Evolutionary conservation across 2,888 invertebrate genomes (phyloP), one percentile per base, ranked within the genome.

Genomic region (Cerceris ruficornis): DNA sequence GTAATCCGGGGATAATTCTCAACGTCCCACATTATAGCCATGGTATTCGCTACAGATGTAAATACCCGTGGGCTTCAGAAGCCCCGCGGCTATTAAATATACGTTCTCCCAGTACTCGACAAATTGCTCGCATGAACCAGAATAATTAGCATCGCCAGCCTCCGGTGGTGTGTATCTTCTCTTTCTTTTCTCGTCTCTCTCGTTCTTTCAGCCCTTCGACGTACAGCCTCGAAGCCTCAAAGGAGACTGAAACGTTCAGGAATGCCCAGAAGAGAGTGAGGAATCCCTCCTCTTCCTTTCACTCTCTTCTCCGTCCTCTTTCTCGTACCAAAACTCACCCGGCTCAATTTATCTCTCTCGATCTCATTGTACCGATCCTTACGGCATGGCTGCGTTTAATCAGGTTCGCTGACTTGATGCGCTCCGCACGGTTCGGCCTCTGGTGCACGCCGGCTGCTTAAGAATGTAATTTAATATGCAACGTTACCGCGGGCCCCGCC

Each of bases 111-210:
- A 79, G 84, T 87, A 82, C 86, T 82, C 89, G 90, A 91, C 91
- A 90, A 91, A 91, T 91, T 91, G 90, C 91, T 88, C 88, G 85
- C 88, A 88, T 90, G 88, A 89, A 86, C 90, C 89, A 90, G 89
- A 91, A 91, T 91, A 91, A 91, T 91, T 91, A 91, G 91, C 90
- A 90, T 90, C 87, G 83, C 81, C 77, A 70, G 84, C 84, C 86
- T 73, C 83, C 83, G 85, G 83, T 84, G 82, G 79, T 77, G 71
- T 73, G 69, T 60, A 61, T 58, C 54, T 46, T 74, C 68, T 59
- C 60, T 57, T 42, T 69, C 62, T 75, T 66, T 70, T 66, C 77
- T 61, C 72, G 60, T 71, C 68, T 70, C 67, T 59, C 67, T 61
- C 72, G 60, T 69, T 58, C 68, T 72, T 62, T 59, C 67, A 64